Conservation (phyloP, 35 echinoderm and acorn worm genomes). For the Lytechinus variegatus region DNA sequence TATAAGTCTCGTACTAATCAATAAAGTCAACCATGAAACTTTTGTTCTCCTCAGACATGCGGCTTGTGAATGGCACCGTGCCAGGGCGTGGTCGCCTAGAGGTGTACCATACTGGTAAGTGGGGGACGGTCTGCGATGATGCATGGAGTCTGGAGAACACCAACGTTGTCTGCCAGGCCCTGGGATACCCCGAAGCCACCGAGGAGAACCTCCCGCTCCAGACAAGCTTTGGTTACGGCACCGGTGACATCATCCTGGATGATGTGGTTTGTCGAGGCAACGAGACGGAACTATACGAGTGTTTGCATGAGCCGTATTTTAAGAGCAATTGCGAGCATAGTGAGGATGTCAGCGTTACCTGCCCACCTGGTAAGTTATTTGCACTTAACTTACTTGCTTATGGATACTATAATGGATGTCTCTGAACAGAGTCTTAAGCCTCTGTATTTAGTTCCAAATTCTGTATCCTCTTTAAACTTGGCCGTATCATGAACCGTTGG, state of each 20-base stretch:
- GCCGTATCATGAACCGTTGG: too few relatives aligned
- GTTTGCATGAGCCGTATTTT: not conserved
- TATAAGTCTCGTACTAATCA: too few relatives aligned
- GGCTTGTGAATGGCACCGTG: not conserved
- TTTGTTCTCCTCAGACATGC: slow-evolving; percentile 23
- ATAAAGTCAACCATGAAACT: too few relatives aligned
- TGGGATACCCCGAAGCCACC: not conserved
- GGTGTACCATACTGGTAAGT: slow-evolving; percentile 18
- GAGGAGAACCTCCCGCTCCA: not conserved
- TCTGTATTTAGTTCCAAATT: too few relatives aligned
- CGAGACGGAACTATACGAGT: slow-evolving; percentile 44
- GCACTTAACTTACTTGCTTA: too few relatives aligned
- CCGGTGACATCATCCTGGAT: slow-evolving; percentile 39
- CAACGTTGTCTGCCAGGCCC: slow-evolving; percentile 30
- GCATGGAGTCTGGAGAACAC: not conserved
- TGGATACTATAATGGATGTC: too few relatives aligned
- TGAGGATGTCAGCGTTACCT: slow-evolving; percentile 53
- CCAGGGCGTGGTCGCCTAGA: not conserved
- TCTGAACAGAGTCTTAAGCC: too few relatives aligned
- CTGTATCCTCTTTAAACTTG: too few relatives aligned
- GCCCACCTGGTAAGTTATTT: not conserved
- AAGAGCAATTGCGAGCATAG: slow-evolving; percentile 46
- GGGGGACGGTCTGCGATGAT: slow-evolving; percentile 47
- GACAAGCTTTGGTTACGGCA: slow-evolving; percentile 24
- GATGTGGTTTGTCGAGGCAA: slow-evolving; percentile 38